These are phyloP conservation scores for Campylomormyrus numenius DNA, from an alignment of 2,113 vertebrate species.

Conservation along the genomic window DNA sequence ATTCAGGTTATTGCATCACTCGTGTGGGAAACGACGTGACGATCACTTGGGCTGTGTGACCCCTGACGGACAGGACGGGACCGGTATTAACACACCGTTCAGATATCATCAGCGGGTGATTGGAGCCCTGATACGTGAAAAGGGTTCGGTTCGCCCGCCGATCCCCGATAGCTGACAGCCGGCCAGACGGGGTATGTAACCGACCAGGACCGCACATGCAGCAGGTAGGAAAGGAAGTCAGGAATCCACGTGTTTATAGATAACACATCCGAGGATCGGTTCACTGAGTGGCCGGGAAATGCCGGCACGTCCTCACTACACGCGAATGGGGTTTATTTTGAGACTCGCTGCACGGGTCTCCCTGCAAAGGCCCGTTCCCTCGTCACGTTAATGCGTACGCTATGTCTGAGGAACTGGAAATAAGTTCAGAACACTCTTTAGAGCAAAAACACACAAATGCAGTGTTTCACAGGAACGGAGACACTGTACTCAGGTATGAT, in stretches of 20 bases:
- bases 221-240: not conserved
- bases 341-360: not conserved
- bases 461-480: not conserved
- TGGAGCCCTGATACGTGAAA: not conserved
- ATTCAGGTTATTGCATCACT: not conserved
- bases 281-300: not conserved
- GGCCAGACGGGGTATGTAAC: not conserved
- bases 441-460: not conserved
- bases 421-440: not conserved
- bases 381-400: not conserved
- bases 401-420: not conserved
- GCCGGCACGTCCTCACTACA: not conserved
- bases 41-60: not conserved
- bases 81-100: not conserved
- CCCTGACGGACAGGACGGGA: not conserved
- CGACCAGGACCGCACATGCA: not conserved
- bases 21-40: not conserved
- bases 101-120: not conserved
- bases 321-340: not conserved
- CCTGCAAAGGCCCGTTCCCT: not conserved
- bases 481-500: not conserved
- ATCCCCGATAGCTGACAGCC: no score
- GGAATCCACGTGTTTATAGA: not conserved
- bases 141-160: not conserved
- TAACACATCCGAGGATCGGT: not conserved